A percentile compares a stretch with the other conserved stretches of the same genome.
phyloP scores from a whole-genome alignment of 2,888 invertebrate species.

The Horisme vitalbata region DNA sequence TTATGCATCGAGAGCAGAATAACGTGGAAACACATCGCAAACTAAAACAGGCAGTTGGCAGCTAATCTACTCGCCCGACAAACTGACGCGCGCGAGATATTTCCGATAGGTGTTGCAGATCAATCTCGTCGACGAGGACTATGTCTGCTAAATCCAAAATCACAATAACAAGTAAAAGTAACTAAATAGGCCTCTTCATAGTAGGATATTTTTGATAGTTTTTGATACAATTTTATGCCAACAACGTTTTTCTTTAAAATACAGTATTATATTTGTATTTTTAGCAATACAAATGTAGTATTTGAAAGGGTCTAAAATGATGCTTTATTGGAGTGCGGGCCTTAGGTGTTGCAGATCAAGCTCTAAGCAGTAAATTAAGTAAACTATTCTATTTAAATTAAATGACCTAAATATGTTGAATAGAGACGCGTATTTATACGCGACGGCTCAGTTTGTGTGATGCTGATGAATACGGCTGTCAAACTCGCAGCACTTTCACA shows the following conservation, averaged over 20 bases:
- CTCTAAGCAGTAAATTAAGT: conserved; percentile 13
- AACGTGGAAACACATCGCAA: conserved; percentile 22
- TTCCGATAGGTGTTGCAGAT: conserved; percentile 29
- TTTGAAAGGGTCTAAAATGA: neutral
- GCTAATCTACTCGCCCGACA: conserved; percentile 28
- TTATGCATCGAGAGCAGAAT: conserved; percentile 29
- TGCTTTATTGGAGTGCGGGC: neutral
- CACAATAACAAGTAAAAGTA: neutral
- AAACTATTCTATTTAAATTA: conserved; percentile 14
- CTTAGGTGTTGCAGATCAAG: neutral
- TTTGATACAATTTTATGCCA: no score
- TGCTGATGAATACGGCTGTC: conserved; percentile 7
- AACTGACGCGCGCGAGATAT: conserved; percentile 19
- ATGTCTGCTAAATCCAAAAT: neutral
- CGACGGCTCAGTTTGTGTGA: conserved; percentile 5
- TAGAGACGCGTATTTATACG: conserved; percentile 8
- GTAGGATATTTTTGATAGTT: no score
- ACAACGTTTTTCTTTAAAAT: no score
- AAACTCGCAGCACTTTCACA: neutral
- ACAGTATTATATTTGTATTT: no score
- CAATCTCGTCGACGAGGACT: conserved; percentile 2
- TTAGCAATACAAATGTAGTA: no score
- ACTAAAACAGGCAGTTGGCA: conserved; percentile 19
- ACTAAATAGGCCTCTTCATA: no score
- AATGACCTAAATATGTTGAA: conserved; percentile 13